A percentile compares a stretch with the other conserved stretches of the same genome.
These are phyloP conservation scores for Agrypnia vestita DNA, from an alignment of 1,140 invertebrate genomes.

Conservation along the genomic window DNA sequence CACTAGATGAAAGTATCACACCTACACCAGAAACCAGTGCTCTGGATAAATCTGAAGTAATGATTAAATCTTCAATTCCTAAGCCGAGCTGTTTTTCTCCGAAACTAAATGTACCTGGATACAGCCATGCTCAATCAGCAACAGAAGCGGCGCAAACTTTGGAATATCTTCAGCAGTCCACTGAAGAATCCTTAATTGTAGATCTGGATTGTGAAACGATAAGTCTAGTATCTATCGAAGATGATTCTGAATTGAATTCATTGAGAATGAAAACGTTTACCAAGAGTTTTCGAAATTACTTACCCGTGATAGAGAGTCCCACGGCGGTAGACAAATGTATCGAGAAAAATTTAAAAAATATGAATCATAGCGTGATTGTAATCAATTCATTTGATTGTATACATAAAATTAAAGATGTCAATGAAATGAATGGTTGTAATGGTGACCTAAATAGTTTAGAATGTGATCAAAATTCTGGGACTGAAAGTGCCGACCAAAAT, in stretches of 20 bases:
- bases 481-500: slow-evolving; percentile 61
- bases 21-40: slow-evolving; percentile 55
- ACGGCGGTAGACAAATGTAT: slow-evolving; percentile 69
- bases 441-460: slow-evolving; percentile 68
- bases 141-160: slow-evolving; percentile 43
- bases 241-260: slow-evolving; percentile 72
- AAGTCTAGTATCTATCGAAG: slow-evolving; percentile 79
- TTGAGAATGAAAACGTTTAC: slow-evolving; percentile 70
- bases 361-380: slow-evolving; percentile 49
- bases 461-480: slow-evolving; percentile 74
- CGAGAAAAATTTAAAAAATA: slow-evolving; percentile 70
- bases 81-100: slow-evolving; percentile 35
- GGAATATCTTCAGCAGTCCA: slow-evolving; percentile 45
- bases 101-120: slow-evolving; percentile 35
- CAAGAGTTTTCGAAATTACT: slow-evolving; percentile 68
- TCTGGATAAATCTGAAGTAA: slow-evolving; percentile 5
- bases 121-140: slow-evolving; percentile 40
- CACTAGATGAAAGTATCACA: slow-evolving; percentile 73
- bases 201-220: slow-evolving; percentile 77
- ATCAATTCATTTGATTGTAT: slow-evolving; percentile 53
- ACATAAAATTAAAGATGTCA: slow-evolving; percentile 60
- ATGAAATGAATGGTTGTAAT: slow-evolving; percentile 65
- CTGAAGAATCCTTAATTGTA: slow-evolving; percentile 45
- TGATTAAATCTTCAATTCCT: slow-evolving; percentile 32
- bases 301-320: slow-evolving; percentile 69